phyloP scores from a whole-genome alignment of 1,140 invertebrate genomes.

The Panulirus ornatus region DNA sequence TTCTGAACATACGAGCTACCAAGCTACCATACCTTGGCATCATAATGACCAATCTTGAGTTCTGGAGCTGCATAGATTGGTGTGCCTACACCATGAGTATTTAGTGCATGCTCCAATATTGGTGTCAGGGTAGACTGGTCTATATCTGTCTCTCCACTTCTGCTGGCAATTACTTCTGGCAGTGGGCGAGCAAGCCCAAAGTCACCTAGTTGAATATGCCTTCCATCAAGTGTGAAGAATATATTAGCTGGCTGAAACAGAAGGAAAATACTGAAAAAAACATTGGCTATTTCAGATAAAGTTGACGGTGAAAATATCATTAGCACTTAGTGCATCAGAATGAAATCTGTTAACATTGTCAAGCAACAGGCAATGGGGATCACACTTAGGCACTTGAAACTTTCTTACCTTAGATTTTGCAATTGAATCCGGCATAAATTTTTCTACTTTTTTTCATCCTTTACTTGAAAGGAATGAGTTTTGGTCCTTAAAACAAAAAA shows the following conservation, averaged over 20 bases:
- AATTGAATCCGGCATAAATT: no score
- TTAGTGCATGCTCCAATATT: neutral
- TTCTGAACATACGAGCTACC: neutral
- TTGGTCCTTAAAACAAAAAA: no score
- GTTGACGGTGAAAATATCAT: neutral
- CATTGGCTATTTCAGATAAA: neutral
- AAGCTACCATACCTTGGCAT: constrained; percentile 23
- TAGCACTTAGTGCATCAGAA: neutral
- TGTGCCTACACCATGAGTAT: constrained; percentile 48
- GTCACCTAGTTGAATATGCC: constrained; percentile 35
- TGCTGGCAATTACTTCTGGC: neutral
- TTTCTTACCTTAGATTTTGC: neutral
- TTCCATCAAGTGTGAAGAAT: constrained; percentile 46
- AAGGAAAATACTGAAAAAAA: neutral
- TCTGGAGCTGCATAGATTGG: constrained; percentile 57
- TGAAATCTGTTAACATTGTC: neutral
- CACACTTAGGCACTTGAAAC: neutral
- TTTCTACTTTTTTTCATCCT: no score
- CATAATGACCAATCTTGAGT: constrained; percentile 15
- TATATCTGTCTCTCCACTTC: neutral
- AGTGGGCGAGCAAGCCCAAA: constrained; percentile 48
- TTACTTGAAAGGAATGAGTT: no score
- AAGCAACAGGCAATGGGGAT: neutral
- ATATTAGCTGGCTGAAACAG: constrained; percentile 59
- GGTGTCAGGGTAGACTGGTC: neutral